phyloP scores from a whole-genome alignment of 2,113 vertebrate species.

The Mormoops blainvillei region DNA sequence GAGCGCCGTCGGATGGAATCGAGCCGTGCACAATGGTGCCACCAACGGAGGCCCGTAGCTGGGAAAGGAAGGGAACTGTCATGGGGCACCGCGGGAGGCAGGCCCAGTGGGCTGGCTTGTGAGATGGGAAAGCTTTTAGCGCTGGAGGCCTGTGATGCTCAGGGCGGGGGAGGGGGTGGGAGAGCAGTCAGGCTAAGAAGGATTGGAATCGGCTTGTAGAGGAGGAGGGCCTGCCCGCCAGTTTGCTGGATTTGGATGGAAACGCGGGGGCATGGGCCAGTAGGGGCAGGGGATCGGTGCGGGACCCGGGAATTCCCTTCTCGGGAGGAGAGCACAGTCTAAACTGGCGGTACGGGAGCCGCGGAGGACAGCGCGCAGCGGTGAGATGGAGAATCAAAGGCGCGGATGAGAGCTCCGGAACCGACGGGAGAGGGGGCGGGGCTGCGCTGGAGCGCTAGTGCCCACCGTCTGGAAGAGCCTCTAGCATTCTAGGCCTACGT shows the following conservation, averaged over 20 bases:
- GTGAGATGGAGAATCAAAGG: neutral
- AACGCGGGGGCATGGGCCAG: neutral
- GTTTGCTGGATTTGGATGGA: neutral
- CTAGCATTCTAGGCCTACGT: conserved; percentile 39
- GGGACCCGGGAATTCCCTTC: conserved; percentile 15
- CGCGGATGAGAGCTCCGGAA: neutral
- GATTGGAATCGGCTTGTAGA: neutral
- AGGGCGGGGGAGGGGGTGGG: neutral
- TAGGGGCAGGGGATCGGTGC: neutral
- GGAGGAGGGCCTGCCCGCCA: neutral
- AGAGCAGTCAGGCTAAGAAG: neutral
- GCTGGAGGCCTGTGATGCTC: conserved; percentile 53
- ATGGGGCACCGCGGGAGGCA: neutral
- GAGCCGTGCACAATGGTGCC: conserved; percentile 33
- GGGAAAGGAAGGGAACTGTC: neutral
- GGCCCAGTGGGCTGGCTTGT: neutral
- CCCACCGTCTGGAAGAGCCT: neutral
- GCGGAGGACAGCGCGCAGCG: neutral
- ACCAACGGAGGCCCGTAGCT: neutral
- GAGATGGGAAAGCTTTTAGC: conserved; percentile 9
- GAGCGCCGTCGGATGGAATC: neutral
- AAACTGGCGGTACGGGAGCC: neutral
- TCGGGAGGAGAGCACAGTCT: neutral
- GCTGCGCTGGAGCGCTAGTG: neutral
- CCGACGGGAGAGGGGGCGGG: neutral